A percentile compares a stretch with the other conserved stretches of the same genome.
Evolutionary conservation across 2,888 invertebrate species (phyloP).

Genomic region (Apotomis turbidana): DNA sequence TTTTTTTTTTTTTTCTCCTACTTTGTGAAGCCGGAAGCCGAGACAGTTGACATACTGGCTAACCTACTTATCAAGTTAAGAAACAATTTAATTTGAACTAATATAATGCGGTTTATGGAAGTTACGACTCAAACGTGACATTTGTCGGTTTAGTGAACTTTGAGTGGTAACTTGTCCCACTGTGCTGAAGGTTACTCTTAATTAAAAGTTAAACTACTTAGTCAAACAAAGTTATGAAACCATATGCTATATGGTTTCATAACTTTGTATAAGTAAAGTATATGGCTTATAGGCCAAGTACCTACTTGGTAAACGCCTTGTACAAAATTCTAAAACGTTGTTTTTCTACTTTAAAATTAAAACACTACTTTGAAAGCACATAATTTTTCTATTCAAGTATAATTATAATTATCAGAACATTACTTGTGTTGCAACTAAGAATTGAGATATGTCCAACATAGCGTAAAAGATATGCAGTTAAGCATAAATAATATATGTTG

Average conservation of each 20-base stretch:
- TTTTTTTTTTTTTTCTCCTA: too few species aligned
- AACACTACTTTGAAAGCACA: neutral
- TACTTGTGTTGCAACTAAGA: constrained; percentile 13
- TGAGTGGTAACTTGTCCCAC: constrained; percentile 15
- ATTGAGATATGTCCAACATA: constrained; percentile 21
- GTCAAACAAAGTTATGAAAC: constrained; percentile 12
- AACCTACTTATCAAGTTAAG: constrained; percentile 31
- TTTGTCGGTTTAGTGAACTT: constrained; percentile 27
- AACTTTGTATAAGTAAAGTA: neutral
- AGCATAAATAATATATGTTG: constrained; percentile 13
- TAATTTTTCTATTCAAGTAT: neutral
- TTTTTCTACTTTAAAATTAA: neutral
- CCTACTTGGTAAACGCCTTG: neutral
- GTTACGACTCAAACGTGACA: constrained; percentile 21
- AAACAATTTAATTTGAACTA: constrained; percentile 30
- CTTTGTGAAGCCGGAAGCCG: too few species aligned
- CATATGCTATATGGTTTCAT: too few species aligned
- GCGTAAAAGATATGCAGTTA: constrained; percentile 21
- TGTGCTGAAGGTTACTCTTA: constrained; percentile 19
- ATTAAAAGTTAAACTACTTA: constrained; percentile 1
- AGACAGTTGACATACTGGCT: constrained; percentile 33
- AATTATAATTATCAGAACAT: neutral
- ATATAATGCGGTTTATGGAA: constrained; percentile 16
- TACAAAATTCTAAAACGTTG: neutral
- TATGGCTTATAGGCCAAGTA: neutral